Evolutionary conservation across 1,140 invertebrate species (phyloP), one percentile per base, ranked within the genome.

Genomic region (Acromyrmex charruanus): DNA sequence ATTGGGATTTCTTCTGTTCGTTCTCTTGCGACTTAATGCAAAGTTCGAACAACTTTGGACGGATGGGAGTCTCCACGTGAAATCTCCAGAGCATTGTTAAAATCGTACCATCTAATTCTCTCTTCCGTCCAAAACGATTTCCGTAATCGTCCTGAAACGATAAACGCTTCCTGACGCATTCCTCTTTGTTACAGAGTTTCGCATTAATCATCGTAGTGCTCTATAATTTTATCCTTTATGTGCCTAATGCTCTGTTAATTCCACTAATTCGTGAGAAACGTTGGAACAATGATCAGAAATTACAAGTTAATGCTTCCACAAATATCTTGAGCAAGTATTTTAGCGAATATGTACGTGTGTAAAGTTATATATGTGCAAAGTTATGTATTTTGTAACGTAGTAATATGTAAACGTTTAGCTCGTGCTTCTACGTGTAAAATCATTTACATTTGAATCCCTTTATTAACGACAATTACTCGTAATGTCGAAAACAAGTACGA

Each of bases 71-170:
- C n/a, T 21, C 31, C 39, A 39, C 18, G 82, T 28, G 72, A 85
- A 68, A 85, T 85, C 82, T 85, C 44, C 25, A 6, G 55, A 51
- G 68, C 39, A 58, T 74, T 61, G 80, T 85, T 85, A 85, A 74
- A 74, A 85, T 61, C 69, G 74, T 66, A 35, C 75, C 59, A 28
- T 66, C 63, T 79, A 58, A 77, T 85, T 79, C 82, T 79, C 74
- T 44, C 74, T 79, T 84, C 55, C 39, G 80, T 84, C 80, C 80
- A 16, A 74, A 61, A 61, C 80, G 68, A 84, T 84, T 84, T 74
- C 80, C 69, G 80, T 74, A 74, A 84, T 84, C 69, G 80, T 72
- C 12, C 12, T 14, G 55, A 74, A 84, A 74, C 69, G 80, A 84
- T 84, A 84, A 84, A 75, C 80, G 69, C 39, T 61, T 61, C 68